A percentile compares a stretch with the other conserved stretches of the same genome.
Conservation (phyloP, 1,140 invertebrate genomes). For the Palaemon carinicauda region DNA sequence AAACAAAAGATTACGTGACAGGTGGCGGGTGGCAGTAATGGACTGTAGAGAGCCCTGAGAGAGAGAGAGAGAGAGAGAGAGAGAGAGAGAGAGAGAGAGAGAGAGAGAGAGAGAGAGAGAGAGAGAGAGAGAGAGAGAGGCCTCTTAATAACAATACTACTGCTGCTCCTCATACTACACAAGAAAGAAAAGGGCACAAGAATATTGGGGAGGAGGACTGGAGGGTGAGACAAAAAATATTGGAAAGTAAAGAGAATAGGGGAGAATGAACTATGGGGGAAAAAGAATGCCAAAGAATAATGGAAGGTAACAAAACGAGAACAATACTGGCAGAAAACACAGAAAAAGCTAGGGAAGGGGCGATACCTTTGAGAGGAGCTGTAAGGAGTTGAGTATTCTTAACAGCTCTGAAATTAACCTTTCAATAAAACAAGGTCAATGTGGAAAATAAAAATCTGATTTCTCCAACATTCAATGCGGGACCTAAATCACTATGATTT, state of each 20-base stretch:
- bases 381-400: too few species aligned
- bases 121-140: not conserved
- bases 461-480: too few species aligned
- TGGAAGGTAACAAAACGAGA: not conserved
- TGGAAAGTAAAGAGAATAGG: not conserved
- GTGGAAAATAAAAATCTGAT: too few species aligned
- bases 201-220: not conserved
- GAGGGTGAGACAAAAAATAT: not conserved
- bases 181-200: too few species aligned
- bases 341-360: not conserved
- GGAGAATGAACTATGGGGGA: not conserved
- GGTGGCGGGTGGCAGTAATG: not conserved
- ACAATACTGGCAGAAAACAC: not conserved
- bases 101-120: not conserved
- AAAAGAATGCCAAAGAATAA: not conserved
- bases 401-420: too few species aligned
- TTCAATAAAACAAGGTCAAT: too few species aligned
- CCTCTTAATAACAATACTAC: too few species aligned
- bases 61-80: not conserved
- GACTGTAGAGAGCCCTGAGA: not conserved
- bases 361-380: not conserved
- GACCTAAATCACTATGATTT: too few species aligned
- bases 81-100: not conserved
- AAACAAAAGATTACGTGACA: constrained; percentile 12
- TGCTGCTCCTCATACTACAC: too few species aligned